Evolutionary conservation across 2,888 invertebrate genomes (phyloP).

Genomic region (Anoplius nigerrimus): DNA sequence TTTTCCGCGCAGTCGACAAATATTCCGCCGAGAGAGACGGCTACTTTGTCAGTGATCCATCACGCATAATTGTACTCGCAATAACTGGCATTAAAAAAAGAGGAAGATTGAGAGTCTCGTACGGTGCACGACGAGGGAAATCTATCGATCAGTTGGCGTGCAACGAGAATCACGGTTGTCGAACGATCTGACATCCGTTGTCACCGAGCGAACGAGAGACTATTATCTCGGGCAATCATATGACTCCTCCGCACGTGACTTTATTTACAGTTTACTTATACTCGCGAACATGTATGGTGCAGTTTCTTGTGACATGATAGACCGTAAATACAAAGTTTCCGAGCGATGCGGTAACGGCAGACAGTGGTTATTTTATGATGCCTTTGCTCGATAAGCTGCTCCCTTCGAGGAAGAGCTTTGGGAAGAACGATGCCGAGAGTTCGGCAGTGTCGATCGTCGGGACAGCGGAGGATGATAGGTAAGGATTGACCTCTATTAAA

Average conservation of each 20-base stretch:
- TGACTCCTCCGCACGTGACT: constrained; percentile 74
- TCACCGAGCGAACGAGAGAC: constrained; percentile 30
- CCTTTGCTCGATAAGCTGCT: constrained; percentile 86
- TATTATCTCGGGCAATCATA: constrained; percentile 69
- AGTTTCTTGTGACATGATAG: constrained; percentile 65
- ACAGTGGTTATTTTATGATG: constrained; percentile 76
- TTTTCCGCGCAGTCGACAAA: constrained; percentile 13
- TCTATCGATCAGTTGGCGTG: background rate
- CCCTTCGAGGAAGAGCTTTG: constrained; percentile 77
- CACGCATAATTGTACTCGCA: too few relatives aligned
- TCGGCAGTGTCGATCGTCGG: constrained; percentile 29
- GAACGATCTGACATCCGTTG: constrained; percentile 28
- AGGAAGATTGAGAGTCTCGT: too few relatives aligned
- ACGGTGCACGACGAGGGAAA: too few relatives aligned
- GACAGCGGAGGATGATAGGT: constrained; percentile 57
- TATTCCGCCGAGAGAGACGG: too few relatives aligned
- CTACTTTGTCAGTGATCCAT: too few relatives aligned
- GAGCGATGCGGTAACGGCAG: constrained; percentile 62
- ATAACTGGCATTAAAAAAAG: too few relatives aligned
- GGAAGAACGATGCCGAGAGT: constrained; percentile 37
- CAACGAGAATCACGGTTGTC: constrained; percentile 2
- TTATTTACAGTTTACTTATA: constrained; percentile 73
- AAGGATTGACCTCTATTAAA: constrained; percentile 35
- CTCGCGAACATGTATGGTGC: constrained; percentile 66
- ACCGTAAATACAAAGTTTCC: constrained; percentile 52